These are phyloP conservation scores for Karalla daura DNA, from an alignment of 2,797 vertebrate species.

Conservation along the genomic window DNA sequence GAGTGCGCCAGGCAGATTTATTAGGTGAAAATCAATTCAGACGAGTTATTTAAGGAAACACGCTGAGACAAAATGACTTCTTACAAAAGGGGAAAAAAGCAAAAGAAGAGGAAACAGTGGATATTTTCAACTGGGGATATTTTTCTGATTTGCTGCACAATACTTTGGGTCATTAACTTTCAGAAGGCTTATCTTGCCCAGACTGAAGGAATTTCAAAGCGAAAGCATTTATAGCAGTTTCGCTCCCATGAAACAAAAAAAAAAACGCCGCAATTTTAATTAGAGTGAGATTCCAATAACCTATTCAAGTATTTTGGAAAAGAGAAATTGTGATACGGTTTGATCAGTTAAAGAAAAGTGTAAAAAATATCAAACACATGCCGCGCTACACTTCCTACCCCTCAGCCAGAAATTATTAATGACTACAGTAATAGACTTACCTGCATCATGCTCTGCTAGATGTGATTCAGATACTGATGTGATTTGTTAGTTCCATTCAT, in stretches of 20 bases:
- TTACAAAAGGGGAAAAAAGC: slow-evolving; percentile 21
- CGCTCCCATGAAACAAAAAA: slow-evolving; percentile 14
- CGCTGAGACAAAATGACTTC: slow-evolving; percentile 33
- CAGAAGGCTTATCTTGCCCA: slow-evolving; percentile 30
- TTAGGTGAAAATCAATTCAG: slow-evolving; percentile 68
- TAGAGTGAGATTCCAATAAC: slow-evolving; percentile 27
- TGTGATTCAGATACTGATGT: slow-evolving; percentile 27
- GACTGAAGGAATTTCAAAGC: slow-evolving; percentile 40
- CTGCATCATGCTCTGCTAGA: slow-evolving; percentile 26
- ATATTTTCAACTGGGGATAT: slow-evolving; percentile 15
- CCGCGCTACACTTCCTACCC: slow-evolving; percentile 1
- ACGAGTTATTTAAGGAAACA: slow-evolving; percentile 63
- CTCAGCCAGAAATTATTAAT: slow-evolving; percentile 35
- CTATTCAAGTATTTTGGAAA: slow-evolving; percentile 19
- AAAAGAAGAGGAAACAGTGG: slow-evolving; percentile 9
- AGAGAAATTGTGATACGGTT: slow-evolving; percentile 1
- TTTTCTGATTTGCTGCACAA: slow-evolving; percentile 15
- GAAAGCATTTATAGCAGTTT: slow-evolving; percentile 28
- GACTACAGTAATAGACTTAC: slow-evolving; percentile 34
- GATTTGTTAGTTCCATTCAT: slow-evolving; percentile 36
- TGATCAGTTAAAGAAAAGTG: slow-evolving; percentile 30
- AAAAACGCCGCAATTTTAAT: slow-evolving; percentile 34
- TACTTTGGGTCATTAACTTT: slow-evolving; percentile 7
- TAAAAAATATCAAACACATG: slow-evolving; percentile 29
- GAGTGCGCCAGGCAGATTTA: slow-evolving; percentile 65